These are phyloP conservation scores for Cyclopterus lumpus DNA, from an alignment of 2,797 vertebrate genomes.

Conservation along the genomic window DNA sequence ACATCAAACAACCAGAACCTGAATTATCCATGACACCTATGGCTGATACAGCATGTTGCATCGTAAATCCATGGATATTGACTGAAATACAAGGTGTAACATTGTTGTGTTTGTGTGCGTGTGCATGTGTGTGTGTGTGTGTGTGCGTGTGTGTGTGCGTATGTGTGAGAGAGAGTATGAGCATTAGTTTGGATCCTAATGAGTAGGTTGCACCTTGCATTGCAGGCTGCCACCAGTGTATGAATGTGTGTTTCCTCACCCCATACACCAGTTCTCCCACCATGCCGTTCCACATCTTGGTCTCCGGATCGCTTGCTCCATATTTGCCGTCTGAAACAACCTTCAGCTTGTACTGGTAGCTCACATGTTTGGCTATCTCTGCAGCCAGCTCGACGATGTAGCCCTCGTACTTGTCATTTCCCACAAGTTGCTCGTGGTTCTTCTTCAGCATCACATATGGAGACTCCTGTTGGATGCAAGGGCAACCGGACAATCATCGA, in stretches of 20 bases:
- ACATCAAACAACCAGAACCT: neutral
- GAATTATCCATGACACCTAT: neutral
- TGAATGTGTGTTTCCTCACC: conserved; percentile 81
- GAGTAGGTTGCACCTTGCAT: neutral
- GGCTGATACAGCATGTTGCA: neutral
- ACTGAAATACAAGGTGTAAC: neutral
- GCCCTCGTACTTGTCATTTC: conserved; percentile 96
- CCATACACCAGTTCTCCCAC: conserved; percentile 98
- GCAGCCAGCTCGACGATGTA: conserved; percentile 98
- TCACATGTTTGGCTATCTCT: conserved; percentile 97
- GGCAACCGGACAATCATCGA: neutral
- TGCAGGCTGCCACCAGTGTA: neutral
- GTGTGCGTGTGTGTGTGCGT: neutral
- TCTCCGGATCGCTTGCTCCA: conserved; percentile 93
- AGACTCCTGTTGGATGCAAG: conserved; percentile 86
- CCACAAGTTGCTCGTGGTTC: conserved; percentile 93
- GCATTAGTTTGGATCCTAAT: neutral
- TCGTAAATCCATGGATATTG: neutral
- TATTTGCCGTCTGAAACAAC: conserved; percentile 97
- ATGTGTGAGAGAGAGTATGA: neutral
- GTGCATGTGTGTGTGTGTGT: too few species aligned
- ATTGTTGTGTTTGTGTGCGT: too few species aligned
- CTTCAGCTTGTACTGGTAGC: conserved; percentile 96
- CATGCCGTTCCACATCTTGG: conserved; percentile 99
- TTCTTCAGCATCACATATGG: conserved; percentile 99